phyloP scores from a whole-genome alignment of 2,797 vertebrate species.

The Gobio occitaniae region DNA sequence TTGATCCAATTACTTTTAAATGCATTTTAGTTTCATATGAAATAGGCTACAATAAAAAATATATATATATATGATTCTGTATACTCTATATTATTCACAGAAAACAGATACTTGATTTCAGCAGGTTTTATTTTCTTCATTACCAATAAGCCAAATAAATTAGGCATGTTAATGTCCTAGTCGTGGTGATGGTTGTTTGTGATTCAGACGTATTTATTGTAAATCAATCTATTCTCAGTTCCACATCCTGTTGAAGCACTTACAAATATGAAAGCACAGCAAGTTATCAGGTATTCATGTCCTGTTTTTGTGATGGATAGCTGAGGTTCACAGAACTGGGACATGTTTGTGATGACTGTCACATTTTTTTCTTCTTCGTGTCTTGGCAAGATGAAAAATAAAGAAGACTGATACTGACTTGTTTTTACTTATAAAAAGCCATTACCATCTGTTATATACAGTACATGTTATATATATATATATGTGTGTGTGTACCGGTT shows the following conservation, averaged over 20 bases:
- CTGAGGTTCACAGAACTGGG: constrained; percentile 12
- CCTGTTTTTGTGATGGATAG: constrained; percentile 35
- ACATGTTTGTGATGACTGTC: not conserved
- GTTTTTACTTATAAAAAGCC: not conserved
- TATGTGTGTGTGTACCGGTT: too few species aligned
- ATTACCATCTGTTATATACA: not conserved
- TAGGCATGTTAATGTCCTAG: constrained; percentile 27
- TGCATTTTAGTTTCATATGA: not conserved
- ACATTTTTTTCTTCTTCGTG: not conserved
- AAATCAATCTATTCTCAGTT: constrained; percentile 15
- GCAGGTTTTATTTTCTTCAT: not conserved
- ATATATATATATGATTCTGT: not conserved
- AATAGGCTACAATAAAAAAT: not conserved
- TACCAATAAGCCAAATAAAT: not conserved
- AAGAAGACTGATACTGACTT: not conserved
- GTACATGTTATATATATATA: too few species aligned
- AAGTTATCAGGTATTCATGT: not conserved
- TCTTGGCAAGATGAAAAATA: not conserved
- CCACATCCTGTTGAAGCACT: constrained; percentile 47
- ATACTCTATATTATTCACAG: not conserved
- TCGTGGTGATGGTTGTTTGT: constrained; percentile 47
- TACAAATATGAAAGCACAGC: constrained; percentile 2
- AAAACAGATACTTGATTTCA: too few species aligned
- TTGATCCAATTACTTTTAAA: not conserved
- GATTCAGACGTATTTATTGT: not conserved